Evolutionary conservation across 2,113 vertebrate species (phyloP), one percentile per base, ranked within the genome.

Genomic region (Pipa parva): DNA sequence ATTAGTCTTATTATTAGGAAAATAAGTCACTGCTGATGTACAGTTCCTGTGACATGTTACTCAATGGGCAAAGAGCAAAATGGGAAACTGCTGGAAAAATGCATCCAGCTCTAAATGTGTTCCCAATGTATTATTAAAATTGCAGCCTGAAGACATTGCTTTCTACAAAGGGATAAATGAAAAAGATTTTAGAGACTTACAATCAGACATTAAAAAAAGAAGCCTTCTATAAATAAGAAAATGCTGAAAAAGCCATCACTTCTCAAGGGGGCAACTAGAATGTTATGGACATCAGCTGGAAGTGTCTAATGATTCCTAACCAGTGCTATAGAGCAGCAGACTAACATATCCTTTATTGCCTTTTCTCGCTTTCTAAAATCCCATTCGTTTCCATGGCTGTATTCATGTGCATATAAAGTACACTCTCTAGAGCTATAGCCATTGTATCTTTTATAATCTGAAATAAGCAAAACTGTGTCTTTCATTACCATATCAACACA

Each of bases 221-320:
- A n/a, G 10, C 45, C 22, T 59, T n/a, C 42, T 52, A 59, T 59
- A 68, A 68, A 68, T 51, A 68, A 68, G 29, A 27, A 21, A 68
- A 27, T 20, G 36, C 46, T 59, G 56, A 59, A 51, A 68, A 68
- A 68, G 65, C 56, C 31, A 68, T 59, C 3, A 13, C 29, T 68
- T 68, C 65, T 68, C 56, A 31, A 48, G 56, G 65, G 65, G 65
- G 51, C 65, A n/a, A 68, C 29, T 39, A 59, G 46, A 68, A 68
- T 46, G 59, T 59, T 68, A 68, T 68, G 56, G 65, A 68, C 56
- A 68, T 68, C 56, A 59, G 46, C 65, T 68, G 56, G 56, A 68
- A 59, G 26, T 50, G 31, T 51, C 56, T 68, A 59, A 51, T 51
- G 65, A 59, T 59, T 31, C 52, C 29, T 65, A 56, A 65, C 63